Conservation (phyloP, 2,888 invertebrate genomes). For the Cataglyphis altisquamis region DNA sequence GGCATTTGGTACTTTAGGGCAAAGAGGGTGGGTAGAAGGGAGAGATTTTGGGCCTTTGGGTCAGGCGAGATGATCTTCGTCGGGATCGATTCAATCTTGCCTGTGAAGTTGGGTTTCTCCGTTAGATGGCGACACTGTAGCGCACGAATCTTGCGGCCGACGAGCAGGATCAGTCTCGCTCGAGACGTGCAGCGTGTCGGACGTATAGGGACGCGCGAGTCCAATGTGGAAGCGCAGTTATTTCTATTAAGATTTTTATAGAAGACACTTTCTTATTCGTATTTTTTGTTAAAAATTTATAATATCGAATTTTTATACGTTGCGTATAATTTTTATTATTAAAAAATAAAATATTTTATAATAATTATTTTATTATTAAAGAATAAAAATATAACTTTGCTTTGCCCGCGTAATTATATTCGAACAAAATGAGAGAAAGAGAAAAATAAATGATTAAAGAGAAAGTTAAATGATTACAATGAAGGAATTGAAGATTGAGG, state of each 20-base stretch:
- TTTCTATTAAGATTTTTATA: neutral
- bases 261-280: neutral
- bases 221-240: neutral
- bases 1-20: constrained; percentile 44
- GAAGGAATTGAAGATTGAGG: constrained; percentile 5
- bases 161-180: constrained; percentile 63
- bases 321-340: neutral
- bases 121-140: constrained; percentile 76
- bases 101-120: constrained; percentile 50
- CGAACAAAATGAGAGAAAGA: neutral
- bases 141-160: constrained; percentile 25
- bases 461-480: neutral
- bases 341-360: neutral
- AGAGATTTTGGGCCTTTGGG: constrained; percentile 65
- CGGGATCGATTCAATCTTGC: constrained; percentile 61
- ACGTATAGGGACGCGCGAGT: neutral
- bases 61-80: constrained; percentile 13
- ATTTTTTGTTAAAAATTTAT: neutral
- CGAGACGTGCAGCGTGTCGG: constrained; percentile 61
- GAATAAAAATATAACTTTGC: neutral
- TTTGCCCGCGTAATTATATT: neutral
- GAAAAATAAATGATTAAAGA: neutral
- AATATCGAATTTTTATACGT: neutral
- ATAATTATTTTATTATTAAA: neutral
- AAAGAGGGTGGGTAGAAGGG: constrained; percentile 8